Conservation (phyloP, 2,797 vertebrate genomes). For the Tiaroga cobitis region DNA sequence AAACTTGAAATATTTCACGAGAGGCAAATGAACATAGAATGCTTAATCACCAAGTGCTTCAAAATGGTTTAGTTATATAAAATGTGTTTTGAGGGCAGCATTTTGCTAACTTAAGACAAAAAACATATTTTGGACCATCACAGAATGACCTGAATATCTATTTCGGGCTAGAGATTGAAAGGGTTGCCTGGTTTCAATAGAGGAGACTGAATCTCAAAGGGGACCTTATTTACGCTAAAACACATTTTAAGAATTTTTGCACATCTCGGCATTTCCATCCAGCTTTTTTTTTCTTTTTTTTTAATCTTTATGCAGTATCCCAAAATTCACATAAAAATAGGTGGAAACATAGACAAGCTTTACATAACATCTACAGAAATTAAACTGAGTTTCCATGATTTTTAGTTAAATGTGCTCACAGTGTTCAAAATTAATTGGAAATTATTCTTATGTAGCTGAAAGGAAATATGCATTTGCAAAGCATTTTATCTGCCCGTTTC, state of each 20-base stretch:
- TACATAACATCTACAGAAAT: not conserved
- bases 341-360: not conserved
- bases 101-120: not conserved
- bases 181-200: not conserved
- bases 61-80: slow-evolving; percentile 1
- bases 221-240: not conserved
- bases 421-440: not conserved
- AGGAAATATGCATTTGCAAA: not conserved
- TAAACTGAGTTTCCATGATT: not conserved
- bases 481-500: not conserved
- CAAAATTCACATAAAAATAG: not conserved
- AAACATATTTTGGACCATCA: not conserved
- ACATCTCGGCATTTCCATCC: not conserved
- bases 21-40: slow-evolving; percentile 65
- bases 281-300: too few relatives aligned
- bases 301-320: not conserved
- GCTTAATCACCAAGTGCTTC: slow-evolving; percentile 77
- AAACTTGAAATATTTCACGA: slow-evolving; percentile 69
- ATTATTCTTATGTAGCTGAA: not conserved
- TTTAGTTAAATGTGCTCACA: not conserved
- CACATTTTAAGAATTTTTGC: not conserved
- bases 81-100: not conserved
- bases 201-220: not conserved
- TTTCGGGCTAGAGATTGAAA: not conserved
- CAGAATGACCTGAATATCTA: not conserved